Conservation (phyloP, 2,113 vertebrate genomes). For the Piaya cayana region DNA sequence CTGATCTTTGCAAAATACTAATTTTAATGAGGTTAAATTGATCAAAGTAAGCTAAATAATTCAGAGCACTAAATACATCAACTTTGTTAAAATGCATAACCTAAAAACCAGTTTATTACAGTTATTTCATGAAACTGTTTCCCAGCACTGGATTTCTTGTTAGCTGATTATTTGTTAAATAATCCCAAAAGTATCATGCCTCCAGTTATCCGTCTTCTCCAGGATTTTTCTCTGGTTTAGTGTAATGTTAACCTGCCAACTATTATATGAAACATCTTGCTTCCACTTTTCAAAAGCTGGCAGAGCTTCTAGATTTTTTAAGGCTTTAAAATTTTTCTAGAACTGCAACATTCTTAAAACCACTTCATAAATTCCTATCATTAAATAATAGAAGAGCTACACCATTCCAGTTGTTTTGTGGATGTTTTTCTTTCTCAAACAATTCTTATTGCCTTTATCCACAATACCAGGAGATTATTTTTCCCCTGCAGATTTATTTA, state of each 20-base stretch:
- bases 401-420: not conserved
- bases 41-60: constrained; percentile 22
- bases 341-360: not conserved
- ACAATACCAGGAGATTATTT: not conserved
- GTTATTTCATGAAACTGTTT: not conserved
- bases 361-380: not conserved
- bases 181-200: not conserved
- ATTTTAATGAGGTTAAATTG: constrained; percentile 12
- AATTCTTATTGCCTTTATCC: not conserved
- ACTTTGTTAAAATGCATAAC: not conserved
- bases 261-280: not conserved
- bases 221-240: not conserved
- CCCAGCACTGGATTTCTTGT: not conserved
- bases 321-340: not conserved
- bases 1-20: not conserved
- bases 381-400: not conserved
- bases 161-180: not conserved
- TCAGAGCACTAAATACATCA: constrained; percentile 10
- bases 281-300: not conserved
- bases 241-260: not conserved
- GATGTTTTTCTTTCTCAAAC: not conserved
- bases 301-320: not conserved
- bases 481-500: not conserved
- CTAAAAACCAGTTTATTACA: not conserved
- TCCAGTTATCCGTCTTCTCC: not conserved